Evolutionary conservation across 2,888 invertebrate genomes (phyloP).

Genomic region (Geophilus truncorum): DNA sequence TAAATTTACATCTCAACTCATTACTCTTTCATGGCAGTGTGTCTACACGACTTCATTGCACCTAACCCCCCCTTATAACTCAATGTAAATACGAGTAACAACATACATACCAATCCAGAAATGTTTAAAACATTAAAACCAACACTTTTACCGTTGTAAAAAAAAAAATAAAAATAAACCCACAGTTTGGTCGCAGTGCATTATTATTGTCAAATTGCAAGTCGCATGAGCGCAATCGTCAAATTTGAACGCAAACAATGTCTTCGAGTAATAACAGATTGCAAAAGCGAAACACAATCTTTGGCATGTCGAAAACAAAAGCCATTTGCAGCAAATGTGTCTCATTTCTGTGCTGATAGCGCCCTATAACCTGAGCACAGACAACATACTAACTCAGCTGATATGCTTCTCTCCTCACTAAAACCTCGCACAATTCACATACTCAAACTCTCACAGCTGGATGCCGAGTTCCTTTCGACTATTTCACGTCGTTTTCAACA

Average conservation of each 20-base stretch:
- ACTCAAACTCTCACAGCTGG: neutral
- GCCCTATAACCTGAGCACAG: constrained; percentile 1
- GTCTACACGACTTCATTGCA: too few species aligned
- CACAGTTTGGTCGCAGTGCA: neutral
- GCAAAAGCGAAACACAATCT: neutral
- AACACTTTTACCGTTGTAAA: neutral
- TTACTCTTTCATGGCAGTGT: too few species aligned
- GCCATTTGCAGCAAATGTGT: neutral
- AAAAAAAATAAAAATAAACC: neutral
- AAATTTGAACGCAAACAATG: neutral
- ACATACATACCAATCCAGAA: neutral
- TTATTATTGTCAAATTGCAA: neutral
- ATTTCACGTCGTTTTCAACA: neutral
- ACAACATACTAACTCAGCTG: neutral
- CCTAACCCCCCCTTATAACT: neutral
- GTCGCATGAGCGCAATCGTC: neutral
- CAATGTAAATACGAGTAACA: neutral
- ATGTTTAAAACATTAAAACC: neutral
- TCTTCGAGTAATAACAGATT: neutral
- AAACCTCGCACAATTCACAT: neutral
- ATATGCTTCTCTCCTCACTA: neutral
- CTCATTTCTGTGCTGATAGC: constrained; percentile 11
- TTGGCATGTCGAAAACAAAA: constrained; percentile 4
- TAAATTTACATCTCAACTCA: too few species aligned
- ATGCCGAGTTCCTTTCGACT: neutral